These are phyloP conservation scores for Hippocampus comes DNA, from an alignment of 2,113 vertebrate species.

Conservation along the genomic window DNA sequence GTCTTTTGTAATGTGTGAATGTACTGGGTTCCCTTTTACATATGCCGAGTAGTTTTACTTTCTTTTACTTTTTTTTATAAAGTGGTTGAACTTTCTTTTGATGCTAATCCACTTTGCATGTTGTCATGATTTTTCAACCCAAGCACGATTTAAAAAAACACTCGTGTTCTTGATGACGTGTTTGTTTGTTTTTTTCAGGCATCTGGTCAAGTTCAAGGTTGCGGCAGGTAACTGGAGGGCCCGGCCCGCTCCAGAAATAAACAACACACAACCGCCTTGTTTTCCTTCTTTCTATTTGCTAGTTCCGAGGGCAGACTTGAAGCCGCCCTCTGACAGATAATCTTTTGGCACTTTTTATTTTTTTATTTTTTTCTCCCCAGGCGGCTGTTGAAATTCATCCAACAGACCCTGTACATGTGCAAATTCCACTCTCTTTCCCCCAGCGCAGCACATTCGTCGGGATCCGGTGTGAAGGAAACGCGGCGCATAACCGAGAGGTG, in stretches of 20 bases:
- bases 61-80: too few species aligned
- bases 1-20: too few species aligned
- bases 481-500: conserved; percentile 72
- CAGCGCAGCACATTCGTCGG: conserved; percentile 70
- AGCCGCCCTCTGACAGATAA: conserved; percentile 25
- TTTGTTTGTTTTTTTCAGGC: conserved; percentile 23
- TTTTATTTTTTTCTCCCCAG: conserved; percentile 38
- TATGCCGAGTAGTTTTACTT: too few species aligned
- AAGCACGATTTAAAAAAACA: neutral
- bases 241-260: conserved; percentile 49
- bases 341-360: conserved; percentile 12
- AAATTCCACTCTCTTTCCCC: conserved; percentile 55
- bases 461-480: conserved; percentile 75
- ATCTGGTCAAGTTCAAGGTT: conserved; percentile 51
- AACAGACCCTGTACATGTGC: conserved; percentile 26
- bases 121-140: neutral
- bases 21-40: too few species aligned
- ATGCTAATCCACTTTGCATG: neutral
- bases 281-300: conserved; percentile 31
- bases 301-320: conserved; percentile 22
- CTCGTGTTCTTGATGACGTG: conserved; percentile 21
- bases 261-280: conserved; percentile 42
- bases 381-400: conserved; percentile 16
- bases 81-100: too few species aligned
- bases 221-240: conserved; percentile 48